Percentiles rank a stretch among this genome's conserved stretches.
Evolutionary conservation across 2,888 invertebrate genomes (phyloP).

Genomic region (Podotricha telesiphe): DNA sequence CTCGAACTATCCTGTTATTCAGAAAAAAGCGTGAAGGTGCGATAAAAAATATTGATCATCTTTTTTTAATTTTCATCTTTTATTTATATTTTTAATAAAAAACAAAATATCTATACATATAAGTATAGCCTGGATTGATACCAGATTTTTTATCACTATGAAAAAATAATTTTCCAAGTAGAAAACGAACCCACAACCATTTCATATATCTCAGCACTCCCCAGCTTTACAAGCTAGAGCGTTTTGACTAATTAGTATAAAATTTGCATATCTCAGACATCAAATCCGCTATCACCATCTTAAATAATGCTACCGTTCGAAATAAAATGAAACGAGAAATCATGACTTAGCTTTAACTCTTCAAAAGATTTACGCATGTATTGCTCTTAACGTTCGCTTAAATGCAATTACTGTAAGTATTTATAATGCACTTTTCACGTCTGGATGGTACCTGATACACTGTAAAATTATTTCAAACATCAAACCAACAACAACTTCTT

Average conservation of each 20-base stretch:
- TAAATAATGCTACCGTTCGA: background rate
- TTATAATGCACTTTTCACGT: conserved; percentile 58
- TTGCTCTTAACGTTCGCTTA: conserved; percentile 58
- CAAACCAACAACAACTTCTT: background rate
- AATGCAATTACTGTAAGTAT: conserved; percentile 70
- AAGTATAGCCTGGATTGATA: no score
- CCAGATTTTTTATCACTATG: no score
- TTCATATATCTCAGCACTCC: no score
- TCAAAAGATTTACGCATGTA: conserved; percentile 45
- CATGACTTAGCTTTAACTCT: conserved; percentile 35
- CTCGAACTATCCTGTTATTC: no score
- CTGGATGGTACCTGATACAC: conserved; percentile 53
- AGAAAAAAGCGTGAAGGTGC: no score
- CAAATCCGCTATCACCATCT: background rate
- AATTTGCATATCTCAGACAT: background rate
- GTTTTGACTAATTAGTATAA: background rate
- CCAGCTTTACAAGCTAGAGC: no score
- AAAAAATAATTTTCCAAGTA: no score
- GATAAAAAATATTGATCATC: no score
- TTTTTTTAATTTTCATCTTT: no score
- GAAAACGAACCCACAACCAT: no score
- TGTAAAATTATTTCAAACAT: conserved; percentile 49
- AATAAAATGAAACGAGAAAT: conserved; percentile 2
- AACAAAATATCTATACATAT: no score
- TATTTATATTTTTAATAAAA: no score